Base-by-base conservation (phyloP, 2,888 invertebrate species). In the Melieria crassipennis region DNA sequence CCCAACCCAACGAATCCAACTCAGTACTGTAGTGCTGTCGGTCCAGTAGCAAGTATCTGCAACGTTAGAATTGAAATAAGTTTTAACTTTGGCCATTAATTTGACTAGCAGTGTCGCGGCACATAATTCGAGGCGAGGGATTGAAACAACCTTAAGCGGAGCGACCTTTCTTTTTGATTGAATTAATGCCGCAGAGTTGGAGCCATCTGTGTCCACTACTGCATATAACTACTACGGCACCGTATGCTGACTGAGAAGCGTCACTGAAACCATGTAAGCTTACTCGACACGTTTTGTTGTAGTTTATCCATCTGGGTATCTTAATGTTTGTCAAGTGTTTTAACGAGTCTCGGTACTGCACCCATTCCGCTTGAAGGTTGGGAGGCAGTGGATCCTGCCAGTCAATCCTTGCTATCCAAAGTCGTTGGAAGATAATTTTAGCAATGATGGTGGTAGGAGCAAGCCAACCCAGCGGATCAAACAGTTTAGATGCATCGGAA, bases 321-420 rank as follows among this genome's bases (percentile, higher is more conserved):
- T 50, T 10, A 52, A 62, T 42, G 7, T 11, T 60, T 9, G 43
- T 46, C 6, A 60, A n/a, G 7, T 45, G 11, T 45, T 43, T n/a
- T 47, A 70, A 47, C 70, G 75, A 30, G 78, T 79, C 47, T 56
- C 50, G 43, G 73, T 78, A 69, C 50, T 80, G 16, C 50, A 74
- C 56, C 74, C 70, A 52, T 65, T 79, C 13, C 62, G 73, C 10
- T n/a, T 48, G 13, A 75, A 77, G 72, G 73, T 74, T 11, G 71
- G 77, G 56, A 62, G 78, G 4, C 10, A 43, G 69, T n/a, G 43
- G 55, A 52, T 72, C 73, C 6, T 74, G 65, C 75, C 73, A 75
- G 56, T 74, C 65, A 4, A 72, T 46, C 4, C 71, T 62, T 3
- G 69, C 9, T 47, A 72, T 70, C 75, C 75, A 74, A 2, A 76